Evolutionary conservation across 2,797 vertebrate species (phyloP).

Genomic region (Vespertilio murinus): DNA sequence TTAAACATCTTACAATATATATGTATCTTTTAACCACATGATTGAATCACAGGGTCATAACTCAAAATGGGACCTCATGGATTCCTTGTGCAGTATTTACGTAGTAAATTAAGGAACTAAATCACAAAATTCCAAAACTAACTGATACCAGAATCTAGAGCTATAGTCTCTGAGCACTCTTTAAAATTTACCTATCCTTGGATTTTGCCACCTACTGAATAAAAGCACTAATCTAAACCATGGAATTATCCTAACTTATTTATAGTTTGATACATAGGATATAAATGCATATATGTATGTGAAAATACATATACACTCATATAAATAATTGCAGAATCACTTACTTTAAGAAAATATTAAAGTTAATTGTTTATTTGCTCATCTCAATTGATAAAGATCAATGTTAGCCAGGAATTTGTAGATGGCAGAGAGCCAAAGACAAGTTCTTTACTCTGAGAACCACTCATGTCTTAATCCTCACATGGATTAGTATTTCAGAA

Average conservation of each 20-base stretch:
- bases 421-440: neutral
- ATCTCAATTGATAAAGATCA: neutral
- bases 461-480: neutral
- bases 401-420: neutral
- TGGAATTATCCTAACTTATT: neutral
- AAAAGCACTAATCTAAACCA: neutral
- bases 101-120: slow-evolving; percentile 25
- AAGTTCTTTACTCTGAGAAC: slow-evolving; percentile 11
- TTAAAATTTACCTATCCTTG: neutral
- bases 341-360: slow-evolving; percentile 9
- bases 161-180: neutral
- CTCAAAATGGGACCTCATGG: neutral
- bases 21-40: neutral
- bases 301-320: neutral
- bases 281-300: neutral
- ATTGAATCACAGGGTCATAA: slow-evolving; percentile 5
- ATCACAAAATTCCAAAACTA: neutral
- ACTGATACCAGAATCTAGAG: neutral
- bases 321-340: neutral
- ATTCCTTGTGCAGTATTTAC: neutral
- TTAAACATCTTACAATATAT: neutral
- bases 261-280: neutral
- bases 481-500: neutral
- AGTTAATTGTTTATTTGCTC: neutral
- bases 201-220: neutral